A percentile compares a stretch with the other conserved stretches of the same genome.
Evolutionary conservation across 2,113 vertebrate genomes (phyloP).

Genomic region (Erythrocercus mccallii): DNA sequence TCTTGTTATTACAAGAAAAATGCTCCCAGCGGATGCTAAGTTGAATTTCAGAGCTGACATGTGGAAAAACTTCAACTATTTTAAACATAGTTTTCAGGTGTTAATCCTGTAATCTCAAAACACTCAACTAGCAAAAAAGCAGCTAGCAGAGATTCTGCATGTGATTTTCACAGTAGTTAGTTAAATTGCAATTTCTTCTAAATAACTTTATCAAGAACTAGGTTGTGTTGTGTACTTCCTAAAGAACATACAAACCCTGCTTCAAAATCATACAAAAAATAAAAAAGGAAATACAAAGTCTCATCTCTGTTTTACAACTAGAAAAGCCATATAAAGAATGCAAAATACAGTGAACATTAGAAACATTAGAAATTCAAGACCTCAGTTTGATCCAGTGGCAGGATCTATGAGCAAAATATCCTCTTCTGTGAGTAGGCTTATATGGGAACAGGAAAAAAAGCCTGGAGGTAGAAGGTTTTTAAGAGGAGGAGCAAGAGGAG

Average conservation of each 20-base stretch:
- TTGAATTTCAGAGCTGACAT: background rate
- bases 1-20: background rate
- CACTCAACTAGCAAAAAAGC: background rate
- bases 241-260: background rate
- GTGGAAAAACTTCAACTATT: background rate
- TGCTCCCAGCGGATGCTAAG: background rate
- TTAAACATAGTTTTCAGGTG: background rate
- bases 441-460: background rate
- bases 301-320: background rate
- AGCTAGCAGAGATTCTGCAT: background rate
- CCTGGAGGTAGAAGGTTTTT: background rate
- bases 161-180: background rate
- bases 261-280: background rate
- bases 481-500: too few species aligned
- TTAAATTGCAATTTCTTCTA: background rate
- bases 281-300: background rate
- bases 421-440: background rate
- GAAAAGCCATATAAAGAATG: background rate
- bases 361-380: background rate
- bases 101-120: background rate
- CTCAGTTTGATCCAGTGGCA: background rate
- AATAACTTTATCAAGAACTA: background rate
- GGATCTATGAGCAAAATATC: background rate
- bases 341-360: background rate
- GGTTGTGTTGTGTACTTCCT: background rate